Evolutionary conservation across 2,113 vertebrate species (phyloP).

Genomic region (Salvelinus fontinalis): DNA sequence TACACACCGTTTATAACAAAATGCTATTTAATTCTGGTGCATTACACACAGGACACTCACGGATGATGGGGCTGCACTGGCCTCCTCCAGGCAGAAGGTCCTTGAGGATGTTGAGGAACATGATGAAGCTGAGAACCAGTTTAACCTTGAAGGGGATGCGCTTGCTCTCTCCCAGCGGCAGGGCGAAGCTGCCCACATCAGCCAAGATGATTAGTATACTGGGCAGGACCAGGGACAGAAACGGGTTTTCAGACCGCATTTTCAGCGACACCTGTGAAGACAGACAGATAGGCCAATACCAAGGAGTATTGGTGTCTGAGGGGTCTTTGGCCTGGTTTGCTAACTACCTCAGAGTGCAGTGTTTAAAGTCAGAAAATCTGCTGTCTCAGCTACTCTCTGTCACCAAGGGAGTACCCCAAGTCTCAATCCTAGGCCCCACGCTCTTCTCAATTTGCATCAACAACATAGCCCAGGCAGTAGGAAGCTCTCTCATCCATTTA

Average conservation of each 20-base stretch:
- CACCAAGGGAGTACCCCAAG: too few relatives aligned
- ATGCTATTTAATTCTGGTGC: background rate
- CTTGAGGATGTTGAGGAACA: conserved; percentile 74
- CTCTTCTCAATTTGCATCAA: too few relatives aligned
- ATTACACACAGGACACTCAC: conserved; percentile 48
- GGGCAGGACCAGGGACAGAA: conserved; percentile 70
- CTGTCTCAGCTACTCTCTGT: too few relatives aligned
- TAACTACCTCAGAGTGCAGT: too few relatives aligned
- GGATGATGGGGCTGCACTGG: conserved; percentile 68
- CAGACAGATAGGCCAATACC: background rate
- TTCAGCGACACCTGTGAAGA: conserved; percentile 55
- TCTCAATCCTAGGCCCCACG: too few relatives aligned
- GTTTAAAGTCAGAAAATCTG: too few relatives aligned
- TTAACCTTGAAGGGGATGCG: conserved; percentile 75
- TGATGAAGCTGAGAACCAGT: conserved; percentile 75
- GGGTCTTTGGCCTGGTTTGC: too few relatives aligned
- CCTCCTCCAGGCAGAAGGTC: conserved; percentile 58
- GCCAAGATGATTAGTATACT: conserved; percentile 64
- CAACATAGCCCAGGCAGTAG: too few relatives aligned
- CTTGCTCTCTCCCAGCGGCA: conserved; percentile 67
- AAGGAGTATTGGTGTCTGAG: too few relatives aligned
- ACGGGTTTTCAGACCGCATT: conserved; percentile 47
- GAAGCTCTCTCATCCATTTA: too few relatives aligned
- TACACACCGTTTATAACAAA: background rate
- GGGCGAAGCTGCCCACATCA: conserved; percentile 65